These are phyloP conservation scores for Karalla daura DNA, from an alignment of 2,797 vertebrate genomes.

Conservation along the genomic window DNA sequence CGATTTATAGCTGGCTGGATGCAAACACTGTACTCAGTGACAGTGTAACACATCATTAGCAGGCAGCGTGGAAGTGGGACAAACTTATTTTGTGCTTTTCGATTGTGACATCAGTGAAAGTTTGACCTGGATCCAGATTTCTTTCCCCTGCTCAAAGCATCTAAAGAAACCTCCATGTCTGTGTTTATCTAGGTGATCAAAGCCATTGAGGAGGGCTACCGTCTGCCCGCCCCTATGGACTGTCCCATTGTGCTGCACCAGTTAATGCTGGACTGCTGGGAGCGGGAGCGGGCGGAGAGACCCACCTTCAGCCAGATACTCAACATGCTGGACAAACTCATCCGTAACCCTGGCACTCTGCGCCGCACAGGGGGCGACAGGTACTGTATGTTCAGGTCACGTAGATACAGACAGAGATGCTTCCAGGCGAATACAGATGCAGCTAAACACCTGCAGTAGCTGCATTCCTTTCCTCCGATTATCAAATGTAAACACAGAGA, in stretches of 20 bases:
- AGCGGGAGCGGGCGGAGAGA: slow-evolving; percentile 94
- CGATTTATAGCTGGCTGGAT: slow-evolving; percentile 5
- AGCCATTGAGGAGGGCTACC: slow-evolving; percentile 97
- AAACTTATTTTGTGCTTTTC: background rate
- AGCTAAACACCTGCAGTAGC: background rate
- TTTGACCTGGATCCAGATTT: background rate
- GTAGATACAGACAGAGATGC: background rate
- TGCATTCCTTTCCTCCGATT: background rate
- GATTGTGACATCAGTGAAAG: background rate
- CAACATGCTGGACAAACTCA: slow-evolving; percentile 99
- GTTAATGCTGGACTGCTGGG: slow-evolving; percentile 98
- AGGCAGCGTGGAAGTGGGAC: background rate
- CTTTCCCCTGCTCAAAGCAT: background rate
- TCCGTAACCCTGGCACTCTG: slow-evolving; percentile 96
- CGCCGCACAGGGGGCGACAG: slow-evolving; percentile 94
- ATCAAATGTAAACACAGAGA: background rate
- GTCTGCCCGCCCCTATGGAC: slow-evolving; percentile 97
- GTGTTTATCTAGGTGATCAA: slow-evolving; percentile 90
- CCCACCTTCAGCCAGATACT: slow-evolving; percentile 98
- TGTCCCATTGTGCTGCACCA: slow-evolving; percentile 96
- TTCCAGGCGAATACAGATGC: background rate
- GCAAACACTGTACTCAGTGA: background rate
- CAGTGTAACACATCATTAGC: background rate
- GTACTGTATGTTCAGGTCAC: slow-evolving; percentile 57
- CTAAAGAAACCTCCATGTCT: background rate